phyloP scores from a whole-genome alignment of 2,113 vertebrate genomes.

The Gambusia affinis region DNA sequence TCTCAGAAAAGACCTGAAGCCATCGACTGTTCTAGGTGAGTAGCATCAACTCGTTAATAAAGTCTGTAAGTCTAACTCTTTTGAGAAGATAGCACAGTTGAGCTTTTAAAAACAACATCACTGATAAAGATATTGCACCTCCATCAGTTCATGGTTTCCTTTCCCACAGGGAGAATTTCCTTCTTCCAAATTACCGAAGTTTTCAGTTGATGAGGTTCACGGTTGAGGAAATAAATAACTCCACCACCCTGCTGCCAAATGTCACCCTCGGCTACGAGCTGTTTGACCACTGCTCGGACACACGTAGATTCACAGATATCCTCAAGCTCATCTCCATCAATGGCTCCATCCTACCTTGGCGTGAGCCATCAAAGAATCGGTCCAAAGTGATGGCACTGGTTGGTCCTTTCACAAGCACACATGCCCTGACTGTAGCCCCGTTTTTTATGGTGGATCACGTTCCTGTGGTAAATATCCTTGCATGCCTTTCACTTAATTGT shows the following conservation, averaged over 20 bases:
- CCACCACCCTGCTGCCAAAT: conserved; percentile 81
- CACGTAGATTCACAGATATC: conserved; percentile 63
- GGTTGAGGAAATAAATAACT: conserved; percentile 88
- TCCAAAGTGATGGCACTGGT: conserved; percentile 32
- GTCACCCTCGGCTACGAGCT: conserved; percentile 86
- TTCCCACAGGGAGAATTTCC: conserved; percentile 24
- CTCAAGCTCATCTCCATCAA: conserved; percentile 67
- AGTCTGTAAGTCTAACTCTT: background rate
- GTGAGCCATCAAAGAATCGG: conserved; percentile 5
- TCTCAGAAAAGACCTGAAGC: conserved; percentile 46
- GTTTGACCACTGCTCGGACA: conserved; percentile 81
- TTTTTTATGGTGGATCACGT: conserved; percentile 43
- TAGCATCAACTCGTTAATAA: conserved; percentile 5
- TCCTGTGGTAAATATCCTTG: conserved; percentile 78
- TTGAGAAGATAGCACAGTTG: background rate
- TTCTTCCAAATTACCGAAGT: conserved; percentile 71
- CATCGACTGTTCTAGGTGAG: conserved; percentile 65
- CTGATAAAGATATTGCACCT: too few relatives aligned
- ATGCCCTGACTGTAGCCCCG: conserved; percentile 58
- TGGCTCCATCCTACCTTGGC: conserved; percentile 42
- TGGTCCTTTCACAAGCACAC: conserved; percentile 63
- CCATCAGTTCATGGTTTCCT: background rate
- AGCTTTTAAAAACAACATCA: background rate
- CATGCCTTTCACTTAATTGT: background rate
- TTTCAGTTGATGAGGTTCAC: conserved; percentile 84